Evolutionary conservation across 1,140 invertebrate genomes (phyloP).

Genomic region (Trigoniulus corallinus): DNA sequence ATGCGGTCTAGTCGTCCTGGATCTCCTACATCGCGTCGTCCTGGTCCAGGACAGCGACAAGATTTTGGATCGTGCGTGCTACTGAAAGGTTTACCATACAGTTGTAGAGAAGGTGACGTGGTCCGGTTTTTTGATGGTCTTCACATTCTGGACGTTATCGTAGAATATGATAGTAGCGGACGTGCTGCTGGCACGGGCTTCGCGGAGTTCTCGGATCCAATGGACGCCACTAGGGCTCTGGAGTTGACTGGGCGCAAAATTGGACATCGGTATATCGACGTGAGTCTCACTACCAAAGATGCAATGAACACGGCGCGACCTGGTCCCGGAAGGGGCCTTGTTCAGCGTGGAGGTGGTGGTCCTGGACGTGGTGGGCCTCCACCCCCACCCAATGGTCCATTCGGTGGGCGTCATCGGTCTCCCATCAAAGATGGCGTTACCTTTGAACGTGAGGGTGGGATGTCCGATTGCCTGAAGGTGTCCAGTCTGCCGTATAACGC

Average conservation of each 20-base stretch:
- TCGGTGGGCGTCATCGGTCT: background rate
- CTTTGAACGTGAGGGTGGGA: background rate
- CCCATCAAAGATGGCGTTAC: background rate
- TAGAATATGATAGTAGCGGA: constrained; percentile 41
- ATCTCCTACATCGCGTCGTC: no score
- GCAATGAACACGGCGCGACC: constrained; percentile 8
- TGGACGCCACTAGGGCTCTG: constrained; percentile 33
- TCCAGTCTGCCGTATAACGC: constrained; percentile 54
- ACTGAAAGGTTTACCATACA: constrained; percentile 47
- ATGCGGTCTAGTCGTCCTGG: background rate
- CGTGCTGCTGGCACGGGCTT: constrained; percentile 39
- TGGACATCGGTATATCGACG: constrained; percentile 18
- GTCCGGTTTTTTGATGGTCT: constrained; percentile 53
- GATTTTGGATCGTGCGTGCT: constrained; percentile 23
- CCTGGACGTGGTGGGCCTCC: no score
- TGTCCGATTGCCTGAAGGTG: constrained; percentile 29
- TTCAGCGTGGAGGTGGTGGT: background rate
- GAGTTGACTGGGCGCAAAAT: constrained; percentile 17
- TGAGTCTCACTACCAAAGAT: constrained; percentile 16
- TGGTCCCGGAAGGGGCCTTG: constrained; percentile 1
- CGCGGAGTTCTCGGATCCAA: constrained; percentile 49
- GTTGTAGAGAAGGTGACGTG: constrained; percentile 54
- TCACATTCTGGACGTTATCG: constrained; percentile 43
- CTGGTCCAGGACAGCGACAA: no score
- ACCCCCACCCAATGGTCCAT: background rate